phyloP scores from a whole-genome alignment of 2,797 vertebrate species.

The Lophius americanus region DNA sequence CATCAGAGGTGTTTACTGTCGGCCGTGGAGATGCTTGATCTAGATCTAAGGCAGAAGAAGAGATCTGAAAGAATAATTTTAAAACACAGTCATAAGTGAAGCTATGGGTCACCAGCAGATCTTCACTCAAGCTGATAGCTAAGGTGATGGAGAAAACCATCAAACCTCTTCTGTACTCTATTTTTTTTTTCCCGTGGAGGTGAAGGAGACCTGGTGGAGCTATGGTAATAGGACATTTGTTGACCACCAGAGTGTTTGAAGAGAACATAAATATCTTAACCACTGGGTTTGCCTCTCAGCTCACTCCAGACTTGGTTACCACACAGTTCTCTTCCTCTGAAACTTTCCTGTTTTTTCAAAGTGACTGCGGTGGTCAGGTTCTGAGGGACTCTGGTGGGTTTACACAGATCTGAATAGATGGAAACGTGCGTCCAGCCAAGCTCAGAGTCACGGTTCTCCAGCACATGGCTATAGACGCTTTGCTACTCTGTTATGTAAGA shows the following conservation, averaged over 20 bases:
- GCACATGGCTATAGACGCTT: conserved; percentile 31
- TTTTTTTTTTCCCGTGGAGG: no score
- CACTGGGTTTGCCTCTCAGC: conserved; percentile 28
- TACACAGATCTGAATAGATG: conserved; percentile 52
- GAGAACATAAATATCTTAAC: conserved; percentile 73
- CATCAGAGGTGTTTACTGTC: no score
- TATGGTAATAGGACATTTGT: conserved; percentile 65
- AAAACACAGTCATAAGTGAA: no score
- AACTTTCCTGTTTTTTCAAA: conserved; percentile 75
- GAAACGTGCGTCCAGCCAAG: conserved; percentile 57
- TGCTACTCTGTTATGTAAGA: conserved; percentile 52
- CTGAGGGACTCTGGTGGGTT: conserved; percentile 57
- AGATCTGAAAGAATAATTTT: background rate
- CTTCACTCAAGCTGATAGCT: no score
- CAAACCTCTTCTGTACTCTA: no score
- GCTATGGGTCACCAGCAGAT: no score
- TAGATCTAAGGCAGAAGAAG: conserved; percentile 45
- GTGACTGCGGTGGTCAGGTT: conserved; percentile 59
- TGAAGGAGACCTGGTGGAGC: conserved; percentile 9
- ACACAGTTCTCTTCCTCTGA: conserved; percentile 65
- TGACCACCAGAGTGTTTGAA: conserved; percentile 54
- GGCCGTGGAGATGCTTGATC: no score
- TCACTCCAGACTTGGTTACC: conserved; percentile 56
- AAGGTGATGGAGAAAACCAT: no score
- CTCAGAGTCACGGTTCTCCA: conserved; percentile 42